Percentiles rank a stretch among this genome's conserved stretches.
These are phyloP conservation scores for Sapajus apella DNA, from an alignment of 2,113 vertebrate genomes.

Conservation along the genomic window DNA sequence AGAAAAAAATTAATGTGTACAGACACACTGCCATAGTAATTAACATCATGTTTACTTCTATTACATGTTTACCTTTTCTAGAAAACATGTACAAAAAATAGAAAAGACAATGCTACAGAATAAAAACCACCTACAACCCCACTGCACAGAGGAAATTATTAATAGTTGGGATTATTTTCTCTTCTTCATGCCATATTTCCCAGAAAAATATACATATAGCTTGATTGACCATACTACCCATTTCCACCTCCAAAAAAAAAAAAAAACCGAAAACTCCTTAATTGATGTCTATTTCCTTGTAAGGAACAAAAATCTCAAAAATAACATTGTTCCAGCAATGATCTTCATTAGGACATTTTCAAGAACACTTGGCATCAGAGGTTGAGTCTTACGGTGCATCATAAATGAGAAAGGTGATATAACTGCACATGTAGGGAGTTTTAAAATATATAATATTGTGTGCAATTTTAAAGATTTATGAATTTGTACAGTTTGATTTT, in stretches of 20 bases:
- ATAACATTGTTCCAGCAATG: background rate
- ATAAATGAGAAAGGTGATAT: constrained; percentile 7
- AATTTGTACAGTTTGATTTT: background rate
- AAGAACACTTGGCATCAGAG: background rate
- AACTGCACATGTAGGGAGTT: background rate
- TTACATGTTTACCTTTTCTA: background rate
- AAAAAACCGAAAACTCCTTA: background rate
- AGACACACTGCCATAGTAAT: background rate
- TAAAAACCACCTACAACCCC: background rate
- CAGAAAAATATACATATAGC: background rate
- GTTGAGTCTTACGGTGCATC: background rate
- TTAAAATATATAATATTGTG: background rate
- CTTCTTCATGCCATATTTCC: background rate
- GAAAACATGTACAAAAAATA: background rate
- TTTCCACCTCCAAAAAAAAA: background rate
- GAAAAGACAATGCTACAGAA: constrained; percentile 28
- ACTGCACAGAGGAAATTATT: background rate
- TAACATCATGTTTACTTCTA: constrained; percentile 14
- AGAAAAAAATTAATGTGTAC: background rate
- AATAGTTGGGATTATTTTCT: background rate
- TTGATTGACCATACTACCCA: background rate
- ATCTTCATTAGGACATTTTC: constrained; percentile 16
- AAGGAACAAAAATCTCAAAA: background rate
- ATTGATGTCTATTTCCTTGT: background rate
- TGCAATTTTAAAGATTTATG: background rate